Evolutionary conservation across 2,113 vertebrate genomes (phyloP).

Genomic region (Ophthalmotilapia sp.): DNA sequence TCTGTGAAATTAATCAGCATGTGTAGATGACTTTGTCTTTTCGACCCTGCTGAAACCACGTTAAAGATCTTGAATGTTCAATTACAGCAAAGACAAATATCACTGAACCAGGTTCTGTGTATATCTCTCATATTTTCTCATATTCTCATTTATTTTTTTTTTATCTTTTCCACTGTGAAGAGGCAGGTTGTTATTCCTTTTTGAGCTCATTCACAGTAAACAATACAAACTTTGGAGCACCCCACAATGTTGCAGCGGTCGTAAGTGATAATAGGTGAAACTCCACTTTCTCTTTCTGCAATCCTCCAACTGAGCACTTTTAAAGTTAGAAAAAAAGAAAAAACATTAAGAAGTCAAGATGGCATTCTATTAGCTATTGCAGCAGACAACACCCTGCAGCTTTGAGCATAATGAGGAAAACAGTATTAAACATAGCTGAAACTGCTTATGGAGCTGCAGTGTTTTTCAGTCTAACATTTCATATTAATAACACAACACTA

Average conservation of each 20-base stretch:
- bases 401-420: slow-evolving; percentile 28
- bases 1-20: background rate
- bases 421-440: slow-evolving; percentile 5
- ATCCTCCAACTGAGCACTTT: background rate
- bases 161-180: background rate
- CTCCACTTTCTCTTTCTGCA: background rate
- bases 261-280: background rate
- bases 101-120: background rate
- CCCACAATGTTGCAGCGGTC: background rate
- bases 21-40: background rate
- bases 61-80: background rate
- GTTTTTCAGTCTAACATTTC: background rate
- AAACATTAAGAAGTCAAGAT: slow-evolving; percentile 6
- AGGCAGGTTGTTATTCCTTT: background rate
- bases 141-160: background rate
- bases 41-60: background rate
- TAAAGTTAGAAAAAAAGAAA: background rate
- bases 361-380: background rate
- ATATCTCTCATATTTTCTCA: background rate
- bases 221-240: background rate
- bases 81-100: background rate
- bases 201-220: background rate
- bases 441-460: background rate
- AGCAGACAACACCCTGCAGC: slow-evolving; percentile 7
- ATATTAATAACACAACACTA: background rate